A percentile compares a stretch with the other conserved stretches of the same genome.
phyloP scores from a whole-genome alignment of 2,888 invertebrate genomes.

The Furcula furcula region DNA sequence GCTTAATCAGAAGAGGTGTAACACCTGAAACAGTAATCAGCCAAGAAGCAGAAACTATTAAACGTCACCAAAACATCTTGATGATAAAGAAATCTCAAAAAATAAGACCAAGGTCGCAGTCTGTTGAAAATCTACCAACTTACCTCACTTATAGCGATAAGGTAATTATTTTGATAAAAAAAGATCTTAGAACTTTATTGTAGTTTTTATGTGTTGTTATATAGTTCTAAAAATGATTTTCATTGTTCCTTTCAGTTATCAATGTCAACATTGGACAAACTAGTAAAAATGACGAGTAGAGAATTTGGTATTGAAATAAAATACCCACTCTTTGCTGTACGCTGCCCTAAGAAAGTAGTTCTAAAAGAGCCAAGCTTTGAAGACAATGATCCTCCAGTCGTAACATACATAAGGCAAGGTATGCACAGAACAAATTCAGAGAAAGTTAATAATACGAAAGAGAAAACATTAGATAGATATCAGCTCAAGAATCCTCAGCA shows the following conservation, averaged over 20 bases:
- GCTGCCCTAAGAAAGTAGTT: slow-evolving; percentile 20
- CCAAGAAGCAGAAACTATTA: slow-evolving; percentile 57
- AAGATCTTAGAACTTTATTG: not conserved
- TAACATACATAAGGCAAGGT: slow-evolving; percentile 42
- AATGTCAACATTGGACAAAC: slow-evolving; percentile 83
- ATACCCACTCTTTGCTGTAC: slow-evolving; percentile 45
- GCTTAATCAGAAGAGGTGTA: slow-evolving; percentile 52
- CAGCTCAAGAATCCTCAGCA: slow-evolving; percentile 48
- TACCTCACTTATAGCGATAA: slow-evolving; percentile 86
- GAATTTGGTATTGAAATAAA: slow-evolving; percentile 48
- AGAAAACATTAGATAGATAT: slow-evolving; percentile 42
- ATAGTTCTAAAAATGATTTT: not conserved
- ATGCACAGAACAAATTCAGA: slow-evolving; percentile 61
- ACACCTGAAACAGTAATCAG: slow-evolving; percentile 56
- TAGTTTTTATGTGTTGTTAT: not conserved
- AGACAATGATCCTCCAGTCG: slow-evolving; percentile 48
- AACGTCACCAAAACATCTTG: slow-evolving; percentile 46
- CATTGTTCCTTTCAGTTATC: slow-evolving; percentile 77
- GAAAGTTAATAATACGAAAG: slow-evolving; percentile 40
- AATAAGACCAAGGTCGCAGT: slow-evolving; percentile 65
- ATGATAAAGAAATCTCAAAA: slow-evolving; percentile 39
- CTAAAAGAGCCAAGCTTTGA: slow-evolving; percentile 27
- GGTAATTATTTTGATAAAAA: slow-evolving; percentile 52
- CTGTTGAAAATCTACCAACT: slow-evolving; percentile 88
- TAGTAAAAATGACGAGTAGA: slow-evolving; percentile 53